Conservation (phyloP, 2,797 vertebrate genomes). For the Acrossocheilus wenchowensis region DNA sequence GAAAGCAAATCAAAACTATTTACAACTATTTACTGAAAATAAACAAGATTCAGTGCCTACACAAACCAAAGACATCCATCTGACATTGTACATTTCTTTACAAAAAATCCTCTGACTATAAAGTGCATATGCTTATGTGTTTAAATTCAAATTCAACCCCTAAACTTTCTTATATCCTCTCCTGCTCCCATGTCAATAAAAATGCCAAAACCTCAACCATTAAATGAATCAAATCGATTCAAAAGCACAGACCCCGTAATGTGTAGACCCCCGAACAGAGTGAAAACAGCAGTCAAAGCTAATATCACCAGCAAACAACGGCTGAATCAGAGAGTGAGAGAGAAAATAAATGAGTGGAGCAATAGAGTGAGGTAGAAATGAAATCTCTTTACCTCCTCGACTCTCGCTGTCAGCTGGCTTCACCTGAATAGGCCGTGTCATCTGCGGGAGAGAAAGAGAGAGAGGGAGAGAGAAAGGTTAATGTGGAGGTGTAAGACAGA, state of each 20-base stretch:
- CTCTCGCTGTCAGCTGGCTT: conserved; percentile 90
- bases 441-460: conserved; percentile 76
- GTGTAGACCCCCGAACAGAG: background rate
- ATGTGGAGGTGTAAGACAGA: conserved; percentile 17
- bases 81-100: background rate
- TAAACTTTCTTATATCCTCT: background rate
- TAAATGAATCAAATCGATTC: background rate
- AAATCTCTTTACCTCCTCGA: conserved; percentile 87
- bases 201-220: background rate
- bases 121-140: background rate
- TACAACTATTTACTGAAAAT: background rate
- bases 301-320: background rate
- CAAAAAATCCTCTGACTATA: background rate
- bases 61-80: background rate
- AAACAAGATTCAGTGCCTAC: background rate
- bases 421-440: conserved; percentile 90
- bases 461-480: conserved; percentile 39
- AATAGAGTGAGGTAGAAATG: conserved; percentile 64
- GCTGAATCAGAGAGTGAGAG: conserved; percentile 14
- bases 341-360: conserved; percentile 34
- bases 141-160: background rate
- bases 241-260: background rate
- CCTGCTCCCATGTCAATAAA: background rate
- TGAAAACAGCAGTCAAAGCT: conserved; percentile 1
- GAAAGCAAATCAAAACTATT: background rate